Base-by-base conservation (phyloP, 2,888 invertebrate species). In the Muscina levida region DNA sequence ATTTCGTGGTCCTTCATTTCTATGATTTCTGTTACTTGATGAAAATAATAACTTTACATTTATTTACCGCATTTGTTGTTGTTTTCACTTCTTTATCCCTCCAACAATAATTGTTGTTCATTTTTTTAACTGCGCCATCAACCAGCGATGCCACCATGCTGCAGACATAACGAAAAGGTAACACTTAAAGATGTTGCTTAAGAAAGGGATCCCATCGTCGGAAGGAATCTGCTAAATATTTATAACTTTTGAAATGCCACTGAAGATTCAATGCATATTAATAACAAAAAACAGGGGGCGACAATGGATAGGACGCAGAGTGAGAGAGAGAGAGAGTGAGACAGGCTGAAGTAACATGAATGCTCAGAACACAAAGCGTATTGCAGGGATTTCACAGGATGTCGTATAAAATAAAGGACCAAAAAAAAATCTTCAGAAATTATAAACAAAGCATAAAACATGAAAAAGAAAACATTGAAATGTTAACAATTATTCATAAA, bases 221-320 rank as follows among this genome's bases (percentile, higher is more conserved):
- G 39, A 77, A 73, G 77, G 70, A 71, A 75, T 80, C 77, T 82
- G 51, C 72, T 82, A 82, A 82, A 82, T 82, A 82, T 82, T 82
- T 82, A 82, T 82, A 79, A 80, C 77, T 77, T 74, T 74, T 77
- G 72, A 79, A 79, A 79, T 80, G 79, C 67, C 81, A 81, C 75
- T 75, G 65, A 81, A 77, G 81, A 75, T 57, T 81, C 74, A 77
- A 74, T 81, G 81, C 81, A 77, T 81, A 77, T 81, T 81, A 81
- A 77, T 77, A 68, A 72, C 62, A 77, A 74, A 19, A 70, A 19
- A 51, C 8, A 3, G 31, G 8, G 3, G 31, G 8, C 4, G 31
- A 31, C 31, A 31, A 31, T 31, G 31, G 8, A 3, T 5, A 31
- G 3, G 5, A 48, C n/a, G 19, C 22, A 19, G 17, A 48, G 48